Evolutionary conservation across 2,888 invertebrate species (phyloP).

Genomic region (Suillia variegata): DNA sequence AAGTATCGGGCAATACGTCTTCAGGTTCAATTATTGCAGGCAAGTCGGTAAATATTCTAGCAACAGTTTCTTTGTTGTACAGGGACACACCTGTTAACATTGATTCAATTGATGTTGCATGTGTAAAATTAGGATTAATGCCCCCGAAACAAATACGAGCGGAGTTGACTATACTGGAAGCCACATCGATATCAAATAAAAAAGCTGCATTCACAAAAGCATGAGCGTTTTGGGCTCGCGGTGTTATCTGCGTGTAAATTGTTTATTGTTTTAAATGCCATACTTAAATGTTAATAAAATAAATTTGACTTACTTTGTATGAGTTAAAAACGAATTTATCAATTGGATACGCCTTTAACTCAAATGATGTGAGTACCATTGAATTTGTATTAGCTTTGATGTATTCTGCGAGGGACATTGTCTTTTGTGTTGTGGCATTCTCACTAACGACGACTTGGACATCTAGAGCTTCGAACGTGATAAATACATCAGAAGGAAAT

Average conservation of each 20-base stretch:
- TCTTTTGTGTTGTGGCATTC: conserved; percentile 46
- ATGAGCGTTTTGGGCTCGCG: conserved; percentile 75
- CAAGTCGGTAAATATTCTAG: conserved; percentile 64
- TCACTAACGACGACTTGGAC: conserved; percentile 23
- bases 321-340: conserved; percentile 64
- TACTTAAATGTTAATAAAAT: neutral
- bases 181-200: conserved; percentile 65
- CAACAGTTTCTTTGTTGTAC: conserved; percentile 58
- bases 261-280: neutral
- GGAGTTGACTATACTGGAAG: conserved; percentile 47
- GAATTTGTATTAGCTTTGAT: conserved; percentile 67
- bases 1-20: conserved; percentile 69
- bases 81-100: conserved; percentile 62
- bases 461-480: conserved; percentile 54
- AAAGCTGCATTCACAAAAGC: conserved; percentile 78
- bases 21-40: conserved; percentile 69
- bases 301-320: conserved; percentile 69
- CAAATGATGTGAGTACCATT: conserved; percentile 67
- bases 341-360: conserved; percentile 64
- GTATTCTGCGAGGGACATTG: conserved; percentile 62
- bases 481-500: conserved; percentile 72
- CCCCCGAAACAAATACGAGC: conserved; percentile 70
- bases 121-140: conserved; percentile 64
- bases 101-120: conserved; percentile 66
- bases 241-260: conserved; percentile 66